Conservation (phyloP, 2,797 vertebrate genomes). For the Mycteria americana region DNA sequence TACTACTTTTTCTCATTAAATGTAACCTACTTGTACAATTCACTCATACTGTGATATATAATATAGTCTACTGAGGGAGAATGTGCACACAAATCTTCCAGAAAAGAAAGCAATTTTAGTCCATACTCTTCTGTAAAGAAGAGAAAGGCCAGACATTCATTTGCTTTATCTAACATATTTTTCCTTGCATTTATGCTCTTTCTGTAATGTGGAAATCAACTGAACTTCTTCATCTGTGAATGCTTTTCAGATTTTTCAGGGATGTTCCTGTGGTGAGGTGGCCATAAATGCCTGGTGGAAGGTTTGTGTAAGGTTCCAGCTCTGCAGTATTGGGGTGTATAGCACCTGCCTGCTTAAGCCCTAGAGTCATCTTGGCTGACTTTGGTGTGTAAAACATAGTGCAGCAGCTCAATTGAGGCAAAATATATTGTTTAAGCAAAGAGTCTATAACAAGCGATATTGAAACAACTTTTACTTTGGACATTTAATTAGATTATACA, state of each 20-base stretch:
- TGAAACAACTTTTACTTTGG: neutral
- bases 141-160: neutral
- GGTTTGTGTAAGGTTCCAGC: neutral
- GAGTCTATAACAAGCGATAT: neutral
- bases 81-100: slow-evolving; percentile 1
- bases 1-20: slow-evolving; percentile 36
- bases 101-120: slow-evolving; percentile 23
- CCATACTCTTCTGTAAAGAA: neutral
- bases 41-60: slow-evolving; percentile 29
- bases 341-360: neutral
- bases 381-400: neutral
- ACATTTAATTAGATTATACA: neutral
- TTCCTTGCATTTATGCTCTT: slow-evolving; percentile 3
- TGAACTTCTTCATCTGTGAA: neutral
- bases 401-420: neutral
- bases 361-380: neutral
- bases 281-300: neutral
- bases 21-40: slow-evolving; percentile 46
- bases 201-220: neutral
- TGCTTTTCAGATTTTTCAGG: neutral
- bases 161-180: neutral
- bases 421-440: neutral
- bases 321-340: neutral
- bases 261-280: neutral
- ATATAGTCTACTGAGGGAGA: neutral